phyloP scores from a whole-genome alignment of 2,113 vertebrate genomes.

The Thinocorus orbignyianus region DNA sequence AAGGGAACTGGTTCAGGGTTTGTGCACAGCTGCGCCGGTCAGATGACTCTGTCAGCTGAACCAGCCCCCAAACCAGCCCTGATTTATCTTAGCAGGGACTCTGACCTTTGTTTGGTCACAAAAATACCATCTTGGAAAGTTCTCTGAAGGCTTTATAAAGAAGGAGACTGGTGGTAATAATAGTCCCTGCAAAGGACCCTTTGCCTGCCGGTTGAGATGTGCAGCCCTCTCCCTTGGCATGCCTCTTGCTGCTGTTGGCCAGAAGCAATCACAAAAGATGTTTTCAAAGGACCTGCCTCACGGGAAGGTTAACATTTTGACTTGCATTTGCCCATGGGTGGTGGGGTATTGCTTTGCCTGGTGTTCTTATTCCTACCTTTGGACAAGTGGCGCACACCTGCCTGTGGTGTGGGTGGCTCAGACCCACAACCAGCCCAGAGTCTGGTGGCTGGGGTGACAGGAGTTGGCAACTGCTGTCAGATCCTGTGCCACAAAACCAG shows the following conservation, averaged over 20 bases:
- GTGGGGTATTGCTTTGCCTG: not conserved
- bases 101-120: constrained; percentile 63
- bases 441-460: not conserved
- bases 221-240: not conserved
- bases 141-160: constrained; percentile 48
- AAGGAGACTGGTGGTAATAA: not conserved
- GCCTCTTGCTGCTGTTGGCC: not conserved
- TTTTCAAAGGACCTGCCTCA: not conserved
- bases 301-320: not conserved
- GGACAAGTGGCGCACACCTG: not conserved
- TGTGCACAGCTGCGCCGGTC: constrained; percentile 79
- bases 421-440: not conserved
- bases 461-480: accelerated
- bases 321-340: not conserved
- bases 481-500: not conserved
- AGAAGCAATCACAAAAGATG: not conserved
- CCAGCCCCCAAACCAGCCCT: constrained; percentile 66
- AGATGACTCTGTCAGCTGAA: constrained; percentile 79
- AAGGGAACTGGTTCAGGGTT: constrained; percentile 62
- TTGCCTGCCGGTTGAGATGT: not conserved
- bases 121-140: constrained; percentile 57
- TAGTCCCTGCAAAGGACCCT: not conserved
- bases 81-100: constrained; percentile 69
- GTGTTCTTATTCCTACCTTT: not conserved
- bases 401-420: not conserved